A percentile compares a stretch with the other conserved stretches of the same genome.
Conservation (phyloP, 2,113 vertebrate species). For the Columba janthina region DNA sequence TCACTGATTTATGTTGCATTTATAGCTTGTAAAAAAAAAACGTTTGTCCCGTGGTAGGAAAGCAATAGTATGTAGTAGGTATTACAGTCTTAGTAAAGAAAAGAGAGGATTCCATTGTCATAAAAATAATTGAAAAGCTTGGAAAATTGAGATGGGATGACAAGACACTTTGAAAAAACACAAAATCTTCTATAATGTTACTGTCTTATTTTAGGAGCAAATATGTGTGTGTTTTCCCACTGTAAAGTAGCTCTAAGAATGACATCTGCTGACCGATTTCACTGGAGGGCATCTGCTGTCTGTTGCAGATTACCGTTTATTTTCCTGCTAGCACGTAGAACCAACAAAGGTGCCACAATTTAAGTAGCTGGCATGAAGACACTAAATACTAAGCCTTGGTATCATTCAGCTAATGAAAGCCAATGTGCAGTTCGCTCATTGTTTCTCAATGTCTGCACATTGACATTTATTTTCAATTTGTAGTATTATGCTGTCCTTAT, state of each 20-base stretch:
- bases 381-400: background rate
- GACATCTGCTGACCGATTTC: constrained; percentile 26
- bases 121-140: background rate
- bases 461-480: background rate
- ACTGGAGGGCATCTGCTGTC: background rate
- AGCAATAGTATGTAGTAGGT: background rate
- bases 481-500: background rate
- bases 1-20: background rate
- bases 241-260: background rate
- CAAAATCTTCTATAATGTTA: background rate
- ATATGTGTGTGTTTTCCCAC: background rate
- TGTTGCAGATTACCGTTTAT: background rate
- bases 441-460: background rate
- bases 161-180: background rate
- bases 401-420: background rate
- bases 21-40: background rate
- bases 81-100: background rate
- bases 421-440: background rate
- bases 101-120: background rate
- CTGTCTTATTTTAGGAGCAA: background rate
- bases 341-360: background rate
- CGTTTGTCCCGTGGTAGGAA: background rate
- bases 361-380: background rate
- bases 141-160: background rate
- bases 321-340: background rate